These are phyloP conservation scores for Zaprionus lineosus DNA, from an alignment of 2,888 invertebrate species.

Conservation along the genomic window DNA sequence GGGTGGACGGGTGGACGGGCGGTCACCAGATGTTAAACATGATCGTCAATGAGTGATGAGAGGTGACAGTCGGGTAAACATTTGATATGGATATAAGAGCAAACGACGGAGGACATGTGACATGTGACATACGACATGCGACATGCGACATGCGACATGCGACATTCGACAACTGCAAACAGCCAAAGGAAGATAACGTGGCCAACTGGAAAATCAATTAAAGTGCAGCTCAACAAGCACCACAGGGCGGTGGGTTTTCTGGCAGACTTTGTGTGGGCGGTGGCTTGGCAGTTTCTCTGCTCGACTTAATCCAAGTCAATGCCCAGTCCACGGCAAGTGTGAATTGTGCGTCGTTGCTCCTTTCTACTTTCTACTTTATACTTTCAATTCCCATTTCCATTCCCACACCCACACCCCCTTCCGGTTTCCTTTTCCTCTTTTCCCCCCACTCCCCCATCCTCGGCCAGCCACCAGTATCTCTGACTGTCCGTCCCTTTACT, in stretches of 20 bases:
- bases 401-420: not conserved
- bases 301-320: slow-evolving; percentile 34
- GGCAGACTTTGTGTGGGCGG: slow-evolving; percentile 8
- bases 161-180: slow-evolving; percentile 50
- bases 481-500: slow-evolving; percentile 1
- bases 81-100: slow-evolving; percentile 20
- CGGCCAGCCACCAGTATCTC: too few species aligned
- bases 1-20: too few species aligned
- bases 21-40: slow-evolving; percentile 19
- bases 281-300: too few species aligned
- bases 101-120: slow-evolving; percentile 4
- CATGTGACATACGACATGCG: slow-evolving; percentile 5
- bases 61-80: slow-evolving; percentile 19
- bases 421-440: not conserved
- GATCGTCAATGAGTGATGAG: slow-evolving; percentile 11
- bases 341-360: too few species aligned
- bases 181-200: slow-evolving; percentile 65
- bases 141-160: not conserved
- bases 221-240: slow-evolving; percentile 50
- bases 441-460: not conserved
- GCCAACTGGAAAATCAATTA: slow-evolving; percentile 74
- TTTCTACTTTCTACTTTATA: not conserved
- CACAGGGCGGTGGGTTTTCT: not conserved
- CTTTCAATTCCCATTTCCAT: not conserved
- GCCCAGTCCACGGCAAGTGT: too few species aligned